Percentiles rank a stretch among this genome's conserved stretches.
phyloP scores from a whole-genome alignment of 23 tunicate genomes.

The Botrylloides violaceus region DNA sequence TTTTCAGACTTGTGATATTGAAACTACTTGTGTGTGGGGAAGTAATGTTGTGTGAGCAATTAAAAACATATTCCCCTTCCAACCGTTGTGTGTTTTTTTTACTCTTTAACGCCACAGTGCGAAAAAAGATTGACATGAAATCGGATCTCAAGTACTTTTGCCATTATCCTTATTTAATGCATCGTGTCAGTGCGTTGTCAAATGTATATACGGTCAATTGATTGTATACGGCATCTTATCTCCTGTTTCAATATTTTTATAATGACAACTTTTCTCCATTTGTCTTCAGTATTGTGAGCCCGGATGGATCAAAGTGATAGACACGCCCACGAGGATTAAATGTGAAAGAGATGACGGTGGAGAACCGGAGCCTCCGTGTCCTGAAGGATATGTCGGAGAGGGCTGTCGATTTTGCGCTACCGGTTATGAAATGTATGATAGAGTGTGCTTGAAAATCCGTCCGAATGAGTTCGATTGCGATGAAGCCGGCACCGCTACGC shows the following conservation, averaged over 20 bases:
- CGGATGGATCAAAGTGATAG: background rate
- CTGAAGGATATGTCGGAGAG: slow-evolving; percentile 56
- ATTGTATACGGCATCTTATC: background rate
- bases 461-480: slow-evolving; percentile 28
- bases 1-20: too few relatives aligned
- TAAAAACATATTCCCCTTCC: too few relatives aligned
- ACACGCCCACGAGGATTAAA: background rate
- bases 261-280: background rate
- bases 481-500: slow-evolving; percentile 44
- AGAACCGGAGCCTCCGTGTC: slow-evolving; percentile 18
- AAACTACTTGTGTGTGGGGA: too few relatives aligned
- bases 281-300: background rate
- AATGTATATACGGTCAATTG: background rate
- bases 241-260: background rate
- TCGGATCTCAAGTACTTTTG: too few relatives aligned
- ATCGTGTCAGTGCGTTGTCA: too few relatives aligned
- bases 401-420: slow-evolving; percentile 58
- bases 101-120: too few relatives aligned
- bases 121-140: too few relatives aligned
- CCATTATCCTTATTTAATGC: too few relatives aligned
- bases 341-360: background rate
- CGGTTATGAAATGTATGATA: slow-evolving; percentile 44
- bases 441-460: slow-evolving; percentile 29
- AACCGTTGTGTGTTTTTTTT: too few relatives aligned
- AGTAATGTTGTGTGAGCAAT: too few relatives aligned